Conservation (phyloP, 1,140 invertebrate species). For the Anagrus nilaparvatae region DNA sequence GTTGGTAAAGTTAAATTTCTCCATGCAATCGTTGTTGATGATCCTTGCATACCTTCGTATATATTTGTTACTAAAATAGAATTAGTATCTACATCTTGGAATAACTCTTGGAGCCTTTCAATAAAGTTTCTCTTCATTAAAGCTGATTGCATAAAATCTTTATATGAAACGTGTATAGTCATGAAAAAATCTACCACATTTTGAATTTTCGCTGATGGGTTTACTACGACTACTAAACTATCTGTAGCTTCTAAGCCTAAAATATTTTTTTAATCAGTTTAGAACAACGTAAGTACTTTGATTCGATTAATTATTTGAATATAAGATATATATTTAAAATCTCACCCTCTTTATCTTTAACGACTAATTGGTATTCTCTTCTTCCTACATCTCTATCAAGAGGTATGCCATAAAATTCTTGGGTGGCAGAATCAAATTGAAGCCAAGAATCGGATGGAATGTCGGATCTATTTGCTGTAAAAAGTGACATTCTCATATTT, state of each 20-base stretch:
- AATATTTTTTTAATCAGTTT: constrained; percentile 7
- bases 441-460: constrained; percentile 69
- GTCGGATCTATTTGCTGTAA: constrained; percentile 57
- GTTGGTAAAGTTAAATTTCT: constrained; percentile 60
- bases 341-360: constrained; percentile 32
- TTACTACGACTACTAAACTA: constrained; percentile 67
- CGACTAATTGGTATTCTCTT: constrained; percentile 66
- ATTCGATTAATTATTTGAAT: constrained; percentile 1
- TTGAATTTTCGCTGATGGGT: constrained; percentile 42
- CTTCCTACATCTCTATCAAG: constrained; percentile 54
- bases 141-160: constrained; percentile 60
- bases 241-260: constrained; percentile 54
- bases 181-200: constrained; percentile 68
- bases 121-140: constrained; percentile 63
- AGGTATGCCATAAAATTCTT: constrained; percentile 83
- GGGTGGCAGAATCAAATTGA: constrained; percentile 79
- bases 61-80: too few relatives aligned
- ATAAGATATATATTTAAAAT: constrained; percentile 5
- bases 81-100: constrained; percentile 64
- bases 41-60: too few relatives aligned
- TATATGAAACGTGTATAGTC: constrained; percentile 62
- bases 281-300: constrained; percentile 8
- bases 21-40: constrained; percentile 67
- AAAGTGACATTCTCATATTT: constrained; percentile 61
- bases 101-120: constrained; percentile 61